These are phyloP conservation scores for Cepphus grylle DNA, from an alignment of 2,113 vertebrate genomes.

Conservation along the genomic window DNA sequence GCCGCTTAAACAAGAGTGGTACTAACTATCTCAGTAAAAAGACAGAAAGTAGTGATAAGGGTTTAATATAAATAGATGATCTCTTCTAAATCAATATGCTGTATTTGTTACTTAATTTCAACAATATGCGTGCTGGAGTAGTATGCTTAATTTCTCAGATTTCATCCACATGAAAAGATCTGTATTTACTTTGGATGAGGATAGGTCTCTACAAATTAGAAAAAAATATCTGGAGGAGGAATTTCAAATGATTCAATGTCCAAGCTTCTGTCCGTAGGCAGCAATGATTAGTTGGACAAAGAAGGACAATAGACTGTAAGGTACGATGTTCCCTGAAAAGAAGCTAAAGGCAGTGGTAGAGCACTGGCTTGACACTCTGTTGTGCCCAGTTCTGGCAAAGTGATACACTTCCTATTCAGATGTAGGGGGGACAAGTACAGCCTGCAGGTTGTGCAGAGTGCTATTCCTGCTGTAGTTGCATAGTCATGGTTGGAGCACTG, in stretches of 20 bases:
- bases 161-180: background rate
- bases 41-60: background rate
- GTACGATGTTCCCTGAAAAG: background rate
- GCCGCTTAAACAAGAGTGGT: background rate
- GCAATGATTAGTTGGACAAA: background rate
- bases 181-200: background rate
- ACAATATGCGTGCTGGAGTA: background rate
- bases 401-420: background rate
- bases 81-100: background rate
- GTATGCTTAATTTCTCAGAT: background rate
- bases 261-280: background rate
- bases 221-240: background rate
- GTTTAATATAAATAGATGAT: background rate
- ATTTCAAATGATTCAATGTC: background rate
- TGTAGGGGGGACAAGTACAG: background rate
- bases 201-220: background rate
- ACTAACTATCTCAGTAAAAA: background rate
- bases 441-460: background rate
- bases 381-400: background rate
- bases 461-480: background rate
- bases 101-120: background rate
- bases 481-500: fast-evolving
- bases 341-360: background rate
- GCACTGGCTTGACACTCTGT: background rate
- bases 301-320: background rate